Evolutionary conservation across 2,113 vertebrate genomes (phyloP), one percentile per base, ranked within the genome.

Genomic region (Myrmecophaga tridactyla): DNA sequence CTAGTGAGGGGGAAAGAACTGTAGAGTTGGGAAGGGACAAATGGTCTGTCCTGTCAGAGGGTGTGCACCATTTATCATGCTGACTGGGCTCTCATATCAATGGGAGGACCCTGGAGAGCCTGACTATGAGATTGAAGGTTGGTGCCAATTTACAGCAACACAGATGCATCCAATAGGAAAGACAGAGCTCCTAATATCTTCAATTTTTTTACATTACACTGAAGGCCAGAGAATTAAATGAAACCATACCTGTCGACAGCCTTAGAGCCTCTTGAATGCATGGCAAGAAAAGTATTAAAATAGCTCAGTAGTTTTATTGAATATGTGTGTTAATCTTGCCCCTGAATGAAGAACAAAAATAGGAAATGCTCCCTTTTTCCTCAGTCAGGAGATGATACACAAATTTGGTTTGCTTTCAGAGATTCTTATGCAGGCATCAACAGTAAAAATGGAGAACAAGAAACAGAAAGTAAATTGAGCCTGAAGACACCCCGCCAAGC

Each of bases 141-240:
- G 97, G 96, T 98, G 96, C 96, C 97, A 97, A 98, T 98, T 98
- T 98, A 97, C 90, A 69, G 92, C 96, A 98, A 98, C 98, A 98
- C 94, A 98, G 98, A 98, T 97, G 97, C 98, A 97, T 84, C 97
- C 98, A 98, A 97, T 86, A 97, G 97, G 97, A 98, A 98, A 98
- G 98, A 98, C 94, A 97, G 89, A 97, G 78, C 96, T 97, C 96
- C 97, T 98, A 98, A 98, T 98, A 96, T 97, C 97, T 98, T 98
- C 97, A 98, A 96, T 98, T 98, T 98, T 98, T 98, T 98, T 98
- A 98, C 96, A 98, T 98, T 98, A 98, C 98, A 97, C 98, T 95
- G 97, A 98, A 98, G 98, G 97, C 97, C 97, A 96, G 96, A 96
- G 97, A 98, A 98, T 98, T 98, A 98, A 98, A 98, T 98, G 98